Evolutionary conservation across 2,797 vertebrate species (phyloP).

Genomic region (Poeciliopsis gracilis): DNA sequence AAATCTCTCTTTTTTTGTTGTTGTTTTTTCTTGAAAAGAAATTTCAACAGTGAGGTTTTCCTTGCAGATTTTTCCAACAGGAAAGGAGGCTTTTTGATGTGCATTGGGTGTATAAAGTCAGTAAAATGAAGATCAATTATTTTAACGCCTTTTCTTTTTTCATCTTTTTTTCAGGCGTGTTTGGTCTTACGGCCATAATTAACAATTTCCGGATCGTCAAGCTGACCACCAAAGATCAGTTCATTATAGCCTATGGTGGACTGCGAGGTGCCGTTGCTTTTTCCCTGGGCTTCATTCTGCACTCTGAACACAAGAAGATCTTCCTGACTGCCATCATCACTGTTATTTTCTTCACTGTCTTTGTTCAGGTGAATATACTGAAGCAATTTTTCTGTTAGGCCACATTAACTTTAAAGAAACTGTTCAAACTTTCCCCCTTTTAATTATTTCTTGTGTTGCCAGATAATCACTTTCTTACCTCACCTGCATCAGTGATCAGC

Average conservation of each 20-base stretch:
- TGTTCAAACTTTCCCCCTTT: neutral
- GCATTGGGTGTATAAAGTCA: neutral
- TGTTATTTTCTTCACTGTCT: constrained; percentile 98
- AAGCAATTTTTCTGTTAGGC: neutral
- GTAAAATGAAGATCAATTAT: neutral
- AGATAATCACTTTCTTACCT: neutral
- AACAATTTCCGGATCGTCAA: constrained; percentile 99
- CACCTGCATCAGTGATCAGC: constrained; percentile 6
- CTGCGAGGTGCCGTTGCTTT: constrained; percentile 97
- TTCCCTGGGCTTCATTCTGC: constrained; percentile 92
- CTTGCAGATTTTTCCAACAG: constrained; percentile 12
- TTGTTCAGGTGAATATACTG: constrained; percentile 88
- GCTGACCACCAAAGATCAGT: constrained; percentile 97
- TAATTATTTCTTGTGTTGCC: neutral
- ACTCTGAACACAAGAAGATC: constrained; percentile 79
- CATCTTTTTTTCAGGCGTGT: constrained; percentile 82
- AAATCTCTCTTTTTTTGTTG: neutral
- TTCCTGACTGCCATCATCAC: constrained; percentile 99
- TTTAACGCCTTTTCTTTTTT: neutral
- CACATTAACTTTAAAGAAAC: neutral
- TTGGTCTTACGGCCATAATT: constrained; percentile 92
- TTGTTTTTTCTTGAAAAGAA: neutral
- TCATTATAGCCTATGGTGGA: constrained; percentile 96
- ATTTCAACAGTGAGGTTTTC: neutral
- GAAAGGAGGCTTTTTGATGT: neutral